Evolutionary conservation across 1,140 invertebrate species (phyloP).

Genomic region (Odontomachus brunneus): DNA sequence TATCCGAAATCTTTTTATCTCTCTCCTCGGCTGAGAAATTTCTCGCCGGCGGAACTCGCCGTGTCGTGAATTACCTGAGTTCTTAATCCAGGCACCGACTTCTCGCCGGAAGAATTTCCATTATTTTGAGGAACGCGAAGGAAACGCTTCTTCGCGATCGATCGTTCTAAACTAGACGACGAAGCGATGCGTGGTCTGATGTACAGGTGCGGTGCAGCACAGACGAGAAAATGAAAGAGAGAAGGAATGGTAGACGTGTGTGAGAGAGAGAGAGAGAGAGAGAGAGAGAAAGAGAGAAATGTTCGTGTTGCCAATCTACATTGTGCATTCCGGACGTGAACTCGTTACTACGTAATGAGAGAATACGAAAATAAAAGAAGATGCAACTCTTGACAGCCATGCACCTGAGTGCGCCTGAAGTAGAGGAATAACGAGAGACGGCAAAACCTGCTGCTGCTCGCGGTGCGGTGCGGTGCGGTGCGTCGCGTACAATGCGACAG

Average conservation of each 20-base stretch:
- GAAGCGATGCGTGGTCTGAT: constrained; percentile 63
- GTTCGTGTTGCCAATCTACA: constrained; percentile 44
- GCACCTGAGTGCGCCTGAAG: constrained; percentile 76
- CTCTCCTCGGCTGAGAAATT: too few species aligned
- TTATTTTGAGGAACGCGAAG: background rate
- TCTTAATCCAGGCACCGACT: background rate
- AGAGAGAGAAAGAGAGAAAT: background rate
- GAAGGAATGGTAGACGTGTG: too few species aligned
- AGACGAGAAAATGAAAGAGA: constrained; percentile 25
- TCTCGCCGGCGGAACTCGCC: too few species aligned
- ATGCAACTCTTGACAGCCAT: constrained; percentile 74
- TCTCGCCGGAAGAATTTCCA: background rate
- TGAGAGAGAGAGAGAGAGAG: background rate
- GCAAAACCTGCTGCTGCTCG: constrained; percentile 13
- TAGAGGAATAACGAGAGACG: background rate
- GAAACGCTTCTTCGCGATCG: background rate
- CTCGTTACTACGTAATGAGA: constrained; percentile 53
- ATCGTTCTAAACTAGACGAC: constrained; percentile 18
- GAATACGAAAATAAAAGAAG: constrained; percentile 63
- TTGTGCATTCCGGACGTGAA: constrained; percentile 60
- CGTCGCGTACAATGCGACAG: constrained; percentile 55
- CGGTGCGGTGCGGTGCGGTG: constrained; percentile 30
- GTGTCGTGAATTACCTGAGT: too few species aligned
- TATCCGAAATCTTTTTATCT: too few species aligned
- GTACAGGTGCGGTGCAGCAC: constrained; percentile 54